A percentile compares a stretch with the other conserved stretches of the same genome.
Conservation (phyloP, 2,113 vertebrate genomes). For the Tinamus guttatus region DNA sequence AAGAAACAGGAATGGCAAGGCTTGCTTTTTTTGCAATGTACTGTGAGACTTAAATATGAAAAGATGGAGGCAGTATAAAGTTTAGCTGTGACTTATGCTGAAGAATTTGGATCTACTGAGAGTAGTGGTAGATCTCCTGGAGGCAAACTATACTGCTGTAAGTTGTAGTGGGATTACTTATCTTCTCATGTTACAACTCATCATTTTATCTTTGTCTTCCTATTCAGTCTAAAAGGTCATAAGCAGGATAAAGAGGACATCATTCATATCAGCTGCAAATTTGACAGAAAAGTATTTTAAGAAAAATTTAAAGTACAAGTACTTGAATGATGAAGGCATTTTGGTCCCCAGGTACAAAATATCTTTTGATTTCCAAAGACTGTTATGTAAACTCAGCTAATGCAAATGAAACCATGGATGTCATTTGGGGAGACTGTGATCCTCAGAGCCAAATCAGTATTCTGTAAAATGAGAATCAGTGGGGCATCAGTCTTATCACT, state of each 20-base stretch:
- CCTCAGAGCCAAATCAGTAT: background rate
- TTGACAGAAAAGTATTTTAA: background rate
- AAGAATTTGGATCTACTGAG: background rate
- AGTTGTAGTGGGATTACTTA: background rate
- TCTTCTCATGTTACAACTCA: background rate
- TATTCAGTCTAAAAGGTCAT: background rate
- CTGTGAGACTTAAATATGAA: background rate
- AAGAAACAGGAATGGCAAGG: background rate
- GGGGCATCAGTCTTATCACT: accelerated
- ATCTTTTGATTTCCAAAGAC: background rate
- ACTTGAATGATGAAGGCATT: background rate
- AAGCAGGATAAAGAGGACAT: background rate
- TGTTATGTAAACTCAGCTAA: background rate
- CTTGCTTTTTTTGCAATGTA: background rate
- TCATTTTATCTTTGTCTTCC: background rate
- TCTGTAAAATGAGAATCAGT: background rate
- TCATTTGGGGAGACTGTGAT: background rate
- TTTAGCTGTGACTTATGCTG: background rate
- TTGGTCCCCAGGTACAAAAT: background rate
- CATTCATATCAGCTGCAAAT: background rate
- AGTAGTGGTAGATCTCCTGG: background rate
- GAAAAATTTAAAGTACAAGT: background rate
- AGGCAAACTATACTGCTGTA: background rate
- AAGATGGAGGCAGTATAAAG: background rate
- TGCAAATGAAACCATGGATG: background rate